These are phyloP conservation scores for Scrobipalpa atriplicella DNA, from an alignment of 2,888 invertebrate genomes.

Conservation along the genomic window DNA sequence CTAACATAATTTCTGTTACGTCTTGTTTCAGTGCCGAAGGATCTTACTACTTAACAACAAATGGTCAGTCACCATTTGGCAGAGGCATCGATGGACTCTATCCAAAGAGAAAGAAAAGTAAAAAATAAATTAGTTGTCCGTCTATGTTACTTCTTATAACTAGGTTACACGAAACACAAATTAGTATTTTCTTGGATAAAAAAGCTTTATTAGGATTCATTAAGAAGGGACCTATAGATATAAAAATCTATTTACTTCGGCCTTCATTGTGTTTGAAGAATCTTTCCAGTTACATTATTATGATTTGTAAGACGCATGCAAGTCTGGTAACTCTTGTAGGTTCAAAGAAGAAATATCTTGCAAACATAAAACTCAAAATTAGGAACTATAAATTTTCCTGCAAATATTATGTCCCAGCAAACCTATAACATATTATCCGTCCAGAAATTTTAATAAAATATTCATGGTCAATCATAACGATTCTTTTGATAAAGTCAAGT, in stretches of 20 bases:
- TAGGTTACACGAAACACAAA: no score
- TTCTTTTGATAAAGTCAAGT: no score
- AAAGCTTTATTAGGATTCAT: not conserved
- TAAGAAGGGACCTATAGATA: not conserved
- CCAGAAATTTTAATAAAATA: no score
- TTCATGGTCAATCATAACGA: no score
- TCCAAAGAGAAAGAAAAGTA: constrained; percentile 59
- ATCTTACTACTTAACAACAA: constrained; percentile 74
- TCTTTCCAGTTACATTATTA: not conserved
- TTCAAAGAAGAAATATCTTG: no score
- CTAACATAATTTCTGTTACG: not conserved
- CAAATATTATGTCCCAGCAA: no score
- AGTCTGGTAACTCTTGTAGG: no score
- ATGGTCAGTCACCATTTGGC: constrained; percentile 69
- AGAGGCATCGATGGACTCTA: constrained; percentile 73
- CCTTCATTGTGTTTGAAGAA: not conserved
- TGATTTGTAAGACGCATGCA: no score
- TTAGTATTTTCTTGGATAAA: constrained; percentile 28
- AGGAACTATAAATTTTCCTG: no score
- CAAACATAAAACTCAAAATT: no score
- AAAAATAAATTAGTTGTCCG: constrained; percentile 31
- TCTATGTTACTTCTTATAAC: no score
- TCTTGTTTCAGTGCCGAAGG: constrained; percentile 69
- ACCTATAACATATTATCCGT: no score
- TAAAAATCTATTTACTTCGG: not conserved